Evolutionary conservation across 2,113 vertebrate species (phyloP).

Genomic region (Brachionichthys hirsutus): DNA sequence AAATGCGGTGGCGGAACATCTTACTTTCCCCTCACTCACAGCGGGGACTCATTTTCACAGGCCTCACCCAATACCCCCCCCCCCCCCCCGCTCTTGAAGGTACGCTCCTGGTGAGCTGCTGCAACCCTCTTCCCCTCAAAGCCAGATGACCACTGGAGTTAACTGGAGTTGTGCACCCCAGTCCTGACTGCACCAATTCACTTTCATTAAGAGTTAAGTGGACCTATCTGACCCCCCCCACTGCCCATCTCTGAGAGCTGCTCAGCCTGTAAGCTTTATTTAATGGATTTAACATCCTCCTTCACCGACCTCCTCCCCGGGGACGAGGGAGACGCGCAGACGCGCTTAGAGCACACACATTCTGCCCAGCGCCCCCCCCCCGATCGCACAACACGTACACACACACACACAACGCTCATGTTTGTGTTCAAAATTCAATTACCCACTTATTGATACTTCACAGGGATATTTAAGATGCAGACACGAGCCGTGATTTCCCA

Average conservation of each 20-base stretch:
- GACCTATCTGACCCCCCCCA: slow-evolving; percentile 77
- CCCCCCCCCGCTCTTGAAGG: slow-evolving; percentile 17
- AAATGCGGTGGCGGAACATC: slow-evolving; percentile 67
- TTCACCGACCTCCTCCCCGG: slow-evolving; percentile 87
- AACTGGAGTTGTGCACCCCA: slow-evolving; percentile 66
- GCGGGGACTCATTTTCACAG: slow-evolving; percentile 59
- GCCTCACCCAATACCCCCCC: slow-evolving; percentile 7
- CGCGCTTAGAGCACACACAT: slow-evolving; percentile 59
- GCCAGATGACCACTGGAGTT: slow-evolving; percentile 75
- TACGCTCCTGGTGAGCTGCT: slow-evolving; percentile 40
- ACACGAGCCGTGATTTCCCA: slow-evolving; percentile 99
- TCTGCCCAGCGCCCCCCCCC: slow-evolving; percentile 44
- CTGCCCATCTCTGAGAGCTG: slow-evolving; percentile 82
- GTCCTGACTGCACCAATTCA: slow-evolving; percentile 69
- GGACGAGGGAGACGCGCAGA: slow-evolving; percentile 77
- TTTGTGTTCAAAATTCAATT: slow-evolving; percentile 99
- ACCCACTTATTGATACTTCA: slow-evolving; percentile 99
- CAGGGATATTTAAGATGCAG: slow-evolving; percentile 99
- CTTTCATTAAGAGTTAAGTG: slow-evolving; percentile 81
- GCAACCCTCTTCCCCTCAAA: slow-evolving; percentile 55
- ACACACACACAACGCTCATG: slow-evolving; percentile 94
- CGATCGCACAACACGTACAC: slow-evolving; percentile 80
- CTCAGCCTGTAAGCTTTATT: slow-evolving; percentile 98
- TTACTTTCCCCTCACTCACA: slow-evolving; percentile 60
- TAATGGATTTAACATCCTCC: slow-evolving; percentile 99